Evolutionary conservation across 2,888 invertebrate genomes (phyloP), one percentile per base, ranked within the genome.

Genomic region (Noctua fimbriata): DNA sequence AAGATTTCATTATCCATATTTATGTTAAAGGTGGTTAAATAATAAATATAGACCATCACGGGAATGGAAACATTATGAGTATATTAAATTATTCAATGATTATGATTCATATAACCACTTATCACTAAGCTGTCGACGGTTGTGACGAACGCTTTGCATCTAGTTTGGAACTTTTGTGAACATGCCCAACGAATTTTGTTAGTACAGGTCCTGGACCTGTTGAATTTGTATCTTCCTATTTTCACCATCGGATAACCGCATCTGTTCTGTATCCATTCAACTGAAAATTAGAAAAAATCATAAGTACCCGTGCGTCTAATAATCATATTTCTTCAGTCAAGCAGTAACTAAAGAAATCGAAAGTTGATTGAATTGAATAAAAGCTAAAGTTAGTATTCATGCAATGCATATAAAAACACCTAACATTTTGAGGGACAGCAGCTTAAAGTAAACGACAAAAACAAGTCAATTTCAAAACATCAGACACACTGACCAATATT

Each of bases 141-240:
- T 67, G 67, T 67, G 67, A 44, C 67, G 44, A 44, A 71, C 67
- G 44, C 67, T 67, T n/a, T 67, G 44, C 44, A 67, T 67, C 6
- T 67, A 44, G 67, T 67, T 67, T 67, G 67, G 67, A 67, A 67
- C 44, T 67, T 44, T n/a, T 67, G 67, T 44, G 67, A 67, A 44
- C 67, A 67, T 36, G 67, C n/a, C 67, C 67, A 67, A n/a, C 67
- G 67, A 67, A 67, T 67, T 44, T 44, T 67, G 67, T 67, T n/a
- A n/a, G 44, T 44, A 16, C 0, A n/a, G n/a, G 66, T 67, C 7
- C 67, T 16, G n/a, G n/a, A 63, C 21, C 18, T 63, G 63, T 67
- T 44, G 44, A 67, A 67, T 9, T 16, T 67, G 44, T 67, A 44
- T 67, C n/a, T 67, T 67, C 44, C 67, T 44, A 67, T 67, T 67